phyloP scores from a whole-genome alignment of 1,140 invertebrate species.

The Globodera rostochiensis region DNA sequence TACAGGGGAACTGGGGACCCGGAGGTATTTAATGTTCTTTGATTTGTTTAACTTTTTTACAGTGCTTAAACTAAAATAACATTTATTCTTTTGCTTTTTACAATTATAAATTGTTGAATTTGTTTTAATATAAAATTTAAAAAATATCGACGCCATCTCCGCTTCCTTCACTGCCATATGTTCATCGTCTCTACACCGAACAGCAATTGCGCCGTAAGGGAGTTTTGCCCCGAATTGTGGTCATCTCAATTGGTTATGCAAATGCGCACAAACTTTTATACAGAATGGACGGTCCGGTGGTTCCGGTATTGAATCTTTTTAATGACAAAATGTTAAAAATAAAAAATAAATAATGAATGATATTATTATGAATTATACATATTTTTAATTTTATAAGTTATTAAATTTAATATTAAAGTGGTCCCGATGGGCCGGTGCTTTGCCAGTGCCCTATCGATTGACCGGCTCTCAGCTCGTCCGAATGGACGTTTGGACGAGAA shows the following conservation, averaged over 20 bases:
- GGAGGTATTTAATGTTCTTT: constrained; percentile 11
- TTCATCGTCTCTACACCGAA: constrained; percentile 37
- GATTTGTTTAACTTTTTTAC: background rate
- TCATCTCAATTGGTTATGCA: constrained; percentile 52
- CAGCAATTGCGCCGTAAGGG: constrained; percentile 16
- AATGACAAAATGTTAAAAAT: constrained; percentile 18
- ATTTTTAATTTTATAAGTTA: too few relatives aligned
- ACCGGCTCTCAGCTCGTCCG: constrained; percentile 42
- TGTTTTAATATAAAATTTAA: too few relatives aligned
- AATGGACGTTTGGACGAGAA: constrained; percentile 38
- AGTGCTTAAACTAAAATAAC: too few relatives aligned
- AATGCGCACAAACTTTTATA: constrained; percentile 44
- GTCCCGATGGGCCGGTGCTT: constrained; percentile 42
- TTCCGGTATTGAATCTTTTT: constrained; percentile 39
- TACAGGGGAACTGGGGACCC: constrained; percentile 28
- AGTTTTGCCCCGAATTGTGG: constrained; percentile 53
- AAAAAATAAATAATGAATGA: background rate
- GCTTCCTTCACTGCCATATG: constrained; percentile 48
- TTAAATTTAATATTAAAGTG: constrained; percentile 37
- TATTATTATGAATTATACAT: too few relatives aligned
- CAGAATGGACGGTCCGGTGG: constrained; percentile 41
- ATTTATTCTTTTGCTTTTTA: too few relatives aligned
- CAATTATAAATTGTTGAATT: too few relatives aligned
- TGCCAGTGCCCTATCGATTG: constrained; percentile 38
- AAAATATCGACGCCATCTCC: constrained; percentile 25